Conservation (phyloP, 2,888 invertebrate species). For the Cheilosia pagana region DNA sequence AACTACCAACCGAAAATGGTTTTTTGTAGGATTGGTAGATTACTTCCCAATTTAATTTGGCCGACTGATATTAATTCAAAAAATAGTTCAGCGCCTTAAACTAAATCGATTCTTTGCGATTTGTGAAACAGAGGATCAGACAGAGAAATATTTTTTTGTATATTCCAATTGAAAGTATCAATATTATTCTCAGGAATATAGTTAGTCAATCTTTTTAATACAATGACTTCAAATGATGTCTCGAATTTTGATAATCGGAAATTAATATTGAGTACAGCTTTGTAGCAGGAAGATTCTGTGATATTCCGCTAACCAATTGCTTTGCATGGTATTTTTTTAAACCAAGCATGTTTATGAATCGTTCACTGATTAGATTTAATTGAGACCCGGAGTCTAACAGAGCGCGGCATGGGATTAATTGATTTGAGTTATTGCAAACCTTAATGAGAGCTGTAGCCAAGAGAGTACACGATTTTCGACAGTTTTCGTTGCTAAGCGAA, state of each 20-base stretch:
- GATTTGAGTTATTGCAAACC: background rate
- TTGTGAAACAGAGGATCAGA: constrained; percentile 49
- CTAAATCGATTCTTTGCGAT: too few relatives aligned
- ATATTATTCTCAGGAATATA: constrained; percentile 35
- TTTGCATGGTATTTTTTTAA: constrained; percentile 35
- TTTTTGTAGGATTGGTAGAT: too few relatives aligned
- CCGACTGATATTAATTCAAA: too few relatives aligned
- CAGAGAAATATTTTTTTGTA: constrained; percentile 40
- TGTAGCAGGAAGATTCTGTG: constrained; percentile 20
- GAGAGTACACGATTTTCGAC: constrained; percentile 16
- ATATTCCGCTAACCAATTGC: constrained; percentile 48
- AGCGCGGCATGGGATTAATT: constrained; percentile 35
- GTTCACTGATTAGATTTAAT: constrained; percentile 55
- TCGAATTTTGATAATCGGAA: too few relatives aligned
- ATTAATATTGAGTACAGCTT: too few relatives aligned
- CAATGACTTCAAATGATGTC: too few relatives aligned
- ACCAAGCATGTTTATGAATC: constrained; percentile 25
- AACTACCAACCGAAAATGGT: too few relatives aligned
- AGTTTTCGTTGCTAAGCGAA: background rate
- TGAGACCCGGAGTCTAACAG: constrained; percentile 58
- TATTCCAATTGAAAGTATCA: constrained; percentile 36
- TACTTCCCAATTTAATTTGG: too few relatives aligned
- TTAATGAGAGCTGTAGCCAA: constrained; percentile 16
- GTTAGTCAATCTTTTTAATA: too few relatives aligned
- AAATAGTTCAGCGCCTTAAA: too few relatives aligned